Evolutionary conservation across 2,113 vertebrate genomes (phyloP).

Genomic region (Dromiciops gliroides): DNA sequence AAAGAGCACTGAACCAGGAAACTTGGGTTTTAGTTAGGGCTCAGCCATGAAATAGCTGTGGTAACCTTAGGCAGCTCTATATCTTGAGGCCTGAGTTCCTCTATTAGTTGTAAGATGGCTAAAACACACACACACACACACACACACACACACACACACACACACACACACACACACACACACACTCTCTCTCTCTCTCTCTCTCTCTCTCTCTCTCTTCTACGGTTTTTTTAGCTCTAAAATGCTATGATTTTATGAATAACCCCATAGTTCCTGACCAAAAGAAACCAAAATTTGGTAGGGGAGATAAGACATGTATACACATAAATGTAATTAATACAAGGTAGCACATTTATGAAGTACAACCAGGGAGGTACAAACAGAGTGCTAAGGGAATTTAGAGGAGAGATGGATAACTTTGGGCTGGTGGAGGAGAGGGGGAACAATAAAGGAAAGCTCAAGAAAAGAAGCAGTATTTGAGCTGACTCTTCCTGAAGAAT

Average conservation of each 20-base stretch:
- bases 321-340: neutral
- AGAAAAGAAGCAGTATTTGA: neutral
- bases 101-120: neutral
- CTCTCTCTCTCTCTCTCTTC: too few relatives aligned
- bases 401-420: neutral
- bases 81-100: neutral
- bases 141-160: too few relatives aligned
- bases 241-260: neutral
- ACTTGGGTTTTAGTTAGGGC: neutral
- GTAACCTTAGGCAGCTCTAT: neutral
- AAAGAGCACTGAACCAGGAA: neutral
- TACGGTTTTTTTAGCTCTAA: neutral
- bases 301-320: neutral
- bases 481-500: neutral
- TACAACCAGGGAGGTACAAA: neutral
- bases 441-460: neutral
- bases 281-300: neutral
- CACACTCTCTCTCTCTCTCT: too few relatives aligned
- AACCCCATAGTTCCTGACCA: neutral
- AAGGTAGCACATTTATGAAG: neutral
- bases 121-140: too few relatives aligned
- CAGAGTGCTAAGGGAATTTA: neutral
- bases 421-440: neutral
- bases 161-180: too few relatives aligned
- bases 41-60: neutral